A percentile compares a stretch with the other conserved stretches of the same genome.
Conservation (phyloP, 1,140 invertebrate species). For the Drosophila pseudoobscura region DNA sequence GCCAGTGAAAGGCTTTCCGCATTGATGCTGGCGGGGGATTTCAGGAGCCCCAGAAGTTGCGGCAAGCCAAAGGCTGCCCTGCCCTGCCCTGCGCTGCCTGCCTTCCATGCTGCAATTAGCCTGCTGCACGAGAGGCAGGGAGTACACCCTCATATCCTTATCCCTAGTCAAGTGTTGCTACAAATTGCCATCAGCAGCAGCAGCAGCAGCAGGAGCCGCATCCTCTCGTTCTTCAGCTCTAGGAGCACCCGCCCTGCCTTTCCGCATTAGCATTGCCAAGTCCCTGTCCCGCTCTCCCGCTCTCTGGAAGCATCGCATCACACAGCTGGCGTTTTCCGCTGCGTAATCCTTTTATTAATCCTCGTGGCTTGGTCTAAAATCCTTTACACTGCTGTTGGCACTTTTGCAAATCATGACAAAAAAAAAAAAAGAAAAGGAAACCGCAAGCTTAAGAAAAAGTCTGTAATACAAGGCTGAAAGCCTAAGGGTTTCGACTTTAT, state of each 20-base stretch:
- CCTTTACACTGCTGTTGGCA: constrained; percentile 78
- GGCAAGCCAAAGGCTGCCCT: no score
- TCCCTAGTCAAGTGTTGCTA: constrained; percentile 60
- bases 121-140: constrained; percentile 39
- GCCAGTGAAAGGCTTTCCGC: constrained; percentile 3
- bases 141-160: constrained; percentile 24
- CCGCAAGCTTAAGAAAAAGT: constrained; percentile 38
- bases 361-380: constrained; percentile 75
- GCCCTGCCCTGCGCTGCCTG: no score
- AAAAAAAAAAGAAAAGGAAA: constrained; percentile 20
- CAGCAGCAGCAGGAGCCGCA: constrained; percentile 11
- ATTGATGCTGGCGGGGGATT: constrained; percentile 25
- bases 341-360: constrained; percentile 81
- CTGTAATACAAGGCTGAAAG: constrained; percentile 22
- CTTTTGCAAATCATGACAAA: constrained; percentile 73
- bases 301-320: constrained; percentile 42
- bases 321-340: constrained; percentile 78
- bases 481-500: constrained; percentile 18
- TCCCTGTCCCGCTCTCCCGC: constrained; percentile 11
- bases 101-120: constrained; percentile 58
- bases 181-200: constrained; percentile 72
- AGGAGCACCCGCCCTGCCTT: constrained; percentile 23
- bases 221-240: constrained; percentile 10
- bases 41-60: constrained; percentile 10
- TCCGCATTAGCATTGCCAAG: constrained; percentile 61